phyloP scores from a whole-genome alignment of 2,888 invertebrate genomes.

The Smittia sp. region DNA sequence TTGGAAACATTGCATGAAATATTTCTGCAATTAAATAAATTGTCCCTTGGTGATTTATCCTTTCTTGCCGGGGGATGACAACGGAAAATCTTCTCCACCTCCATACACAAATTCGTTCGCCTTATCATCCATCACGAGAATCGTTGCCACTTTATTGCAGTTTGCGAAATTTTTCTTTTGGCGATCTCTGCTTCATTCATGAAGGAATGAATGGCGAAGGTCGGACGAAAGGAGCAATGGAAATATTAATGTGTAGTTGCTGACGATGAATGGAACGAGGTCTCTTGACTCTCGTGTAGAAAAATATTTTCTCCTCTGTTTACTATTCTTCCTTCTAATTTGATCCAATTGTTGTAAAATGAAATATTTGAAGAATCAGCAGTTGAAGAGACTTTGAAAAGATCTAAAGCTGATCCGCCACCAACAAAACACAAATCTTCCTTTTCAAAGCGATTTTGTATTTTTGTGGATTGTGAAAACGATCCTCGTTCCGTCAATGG shows the following conservation, averaged over 20 bases:
- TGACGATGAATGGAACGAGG: background rate
- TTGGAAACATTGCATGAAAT: background rate
- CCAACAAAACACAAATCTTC: constrained; percentile 27
- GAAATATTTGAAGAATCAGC: constrained; percentile 23
- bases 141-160: background rate
- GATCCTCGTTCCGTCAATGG: background rate
- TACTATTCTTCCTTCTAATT: constrained; percentile 40
- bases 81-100: background rate
- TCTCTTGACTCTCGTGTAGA: constrained; percentile 24
- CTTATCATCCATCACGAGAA: background rate
- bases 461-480: constrained; percentile 12
- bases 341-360: constrained; percentile 40
- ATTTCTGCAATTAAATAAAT: constrained; percentile 34
- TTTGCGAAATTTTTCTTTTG: constrained; percentile 2
- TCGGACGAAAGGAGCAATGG: background rate
- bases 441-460: constrained; percentile 17
- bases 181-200: background rate
- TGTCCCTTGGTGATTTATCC: constrained; percentile 16
- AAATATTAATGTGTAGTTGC: constrained; percentile 2
- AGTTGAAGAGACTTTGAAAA: constrained; percentile 19
- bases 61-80: background rate
- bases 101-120: background rate
- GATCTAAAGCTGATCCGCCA: constrained; percentile 39
- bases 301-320: constrained; percentile 13
- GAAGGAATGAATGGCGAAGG: background rate